Conservation (phyloP, 2,797 vertebrate species). For the Pseudomugil tenellus region DNA sequence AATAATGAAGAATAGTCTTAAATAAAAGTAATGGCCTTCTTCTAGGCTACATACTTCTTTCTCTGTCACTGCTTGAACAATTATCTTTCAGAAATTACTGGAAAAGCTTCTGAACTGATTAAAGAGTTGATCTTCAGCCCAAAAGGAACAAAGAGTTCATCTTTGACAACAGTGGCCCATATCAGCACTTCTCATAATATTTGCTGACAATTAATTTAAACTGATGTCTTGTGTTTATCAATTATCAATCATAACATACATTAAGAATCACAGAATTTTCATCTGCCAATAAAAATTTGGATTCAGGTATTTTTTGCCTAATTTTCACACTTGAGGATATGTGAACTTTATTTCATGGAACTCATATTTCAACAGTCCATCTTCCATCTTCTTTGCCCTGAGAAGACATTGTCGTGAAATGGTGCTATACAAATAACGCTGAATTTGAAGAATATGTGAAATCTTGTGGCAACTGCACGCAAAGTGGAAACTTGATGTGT, state of each 20-base stretch:
- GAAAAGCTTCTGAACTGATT: background rate
- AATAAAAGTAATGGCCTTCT: background rate
- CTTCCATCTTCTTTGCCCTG: too few species aligned
- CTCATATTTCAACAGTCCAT: background rate
- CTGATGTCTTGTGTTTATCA: background rate
- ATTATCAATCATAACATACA: background rate
- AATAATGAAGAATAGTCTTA: background rate
- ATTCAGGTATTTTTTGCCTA: background rate
- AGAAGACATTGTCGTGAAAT: too few species aligned
- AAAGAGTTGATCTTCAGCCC: background rate
- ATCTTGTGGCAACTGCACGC: too few species aligned
- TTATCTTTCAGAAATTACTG: background rate
- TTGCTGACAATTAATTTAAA: background rate
- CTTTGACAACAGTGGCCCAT: background rate
- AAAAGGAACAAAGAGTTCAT: constrained; percentile 5
- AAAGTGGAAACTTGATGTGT: too few species aligned
- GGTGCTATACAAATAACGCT: too few species aligned
- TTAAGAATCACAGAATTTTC: background rate
- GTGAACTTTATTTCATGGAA: background rate
- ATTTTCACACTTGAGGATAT: background rate
- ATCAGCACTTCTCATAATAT: background rate
- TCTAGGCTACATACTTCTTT: background rate
- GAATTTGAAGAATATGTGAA: too few species aligned
- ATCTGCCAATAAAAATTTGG: background rate
- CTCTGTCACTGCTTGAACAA: background rate